Conservation (phyloP, 1,140 invertebrate species). For the Neodiprion lecontei region DNA sequence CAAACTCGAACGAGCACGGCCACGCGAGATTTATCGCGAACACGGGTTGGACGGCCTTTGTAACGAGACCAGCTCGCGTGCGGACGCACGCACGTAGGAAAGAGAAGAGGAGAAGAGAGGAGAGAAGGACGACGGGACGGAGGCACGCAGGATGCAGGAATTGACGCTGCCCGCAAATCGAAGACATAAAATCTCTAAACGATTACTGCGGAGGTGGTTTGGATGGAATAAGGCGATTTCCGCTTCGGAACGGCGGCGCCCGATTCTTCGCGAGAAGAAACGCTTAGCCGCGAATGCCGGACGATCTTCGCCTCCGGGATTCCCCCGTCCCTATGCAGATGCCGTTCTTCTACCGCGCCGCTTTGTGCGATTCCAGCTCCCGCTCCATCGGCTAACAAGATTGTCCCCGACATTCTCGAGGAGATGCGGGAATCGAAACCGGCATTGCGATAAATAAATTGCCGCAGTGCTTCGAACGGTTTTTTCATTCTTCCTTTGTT, state of each 20-base stretch:
- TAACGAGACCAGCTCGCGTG: neutral
- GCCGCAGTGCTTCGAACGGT: neutral
- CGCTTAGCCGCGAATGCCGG: conserved; percentile 3
- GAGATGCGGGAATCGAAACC: neutral
- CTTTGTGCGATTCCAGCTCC: neutral
- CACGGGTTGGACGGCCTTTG: neutral
- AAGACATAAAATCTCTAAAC: conserved; percentile 3
- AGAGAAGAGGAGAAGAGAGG: too few species aligned
- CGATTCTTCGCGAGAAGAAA: neutral
- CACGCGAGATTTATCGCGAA: conserved; percentile 1
- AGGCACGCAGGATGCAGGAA: neutral
- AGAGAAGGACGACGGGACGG: too few species aligned
- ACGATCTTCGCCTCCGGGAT: neutral
- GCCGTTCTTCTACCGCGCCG: neutral
- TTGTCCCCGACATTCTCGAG: neutral
- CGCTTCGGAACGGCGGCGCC: neutral
- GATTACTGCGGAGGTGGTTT: neutral
- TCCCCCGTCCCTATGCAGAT: neutral
- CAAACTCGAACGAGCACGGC: neutral
- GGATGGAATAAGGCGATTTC: neutral
- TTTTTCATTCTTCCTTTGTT: neutral
- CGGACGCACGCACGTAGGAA: neutral
- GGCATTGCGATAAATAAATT: conserved; percentile 5
- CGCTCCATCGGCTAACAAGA: neutral
- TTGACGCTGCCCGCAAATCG: neutral